Conservation (phyloP, 37 sponge, comb jelly and placozoan genomes). For the Cliona cf. orientalis region DNA sequence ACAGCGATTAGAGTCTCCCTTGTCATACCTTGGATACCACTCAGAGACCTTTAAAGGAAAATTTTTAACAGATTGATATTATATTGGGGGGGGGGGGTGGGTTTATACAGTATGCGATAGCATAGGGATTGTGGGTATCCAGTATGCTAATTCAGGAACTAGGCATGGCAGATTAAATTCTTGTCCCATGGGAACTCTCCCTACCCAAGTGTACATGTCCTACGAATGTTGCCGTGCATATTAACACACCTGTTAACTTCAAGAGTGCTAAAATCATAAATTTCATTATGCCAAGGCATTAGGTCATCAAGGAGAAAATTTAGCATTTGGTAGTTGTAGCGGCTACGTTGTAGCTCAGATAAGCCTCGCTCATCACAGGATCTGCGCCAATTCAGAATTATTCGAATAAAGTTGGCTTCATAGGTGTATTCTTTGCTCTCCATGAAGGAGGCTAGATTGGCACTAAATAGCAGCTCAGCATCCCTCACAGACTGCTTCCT, state of each 20-base stretch:
- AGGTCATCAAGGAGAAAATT: constrained; percentile 20
- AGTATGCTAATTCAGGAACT: too few species aligned
- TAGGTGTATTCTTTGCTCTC: background rate
- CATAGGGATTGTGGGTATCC: too few species aligned
- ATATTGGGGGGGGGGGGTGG: too few species aligned
- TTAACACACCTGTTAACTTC: constrained; percentile 45
- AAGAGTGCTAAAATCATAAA: constrained; percentile 34
- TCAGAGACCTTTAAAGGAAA: background rate
- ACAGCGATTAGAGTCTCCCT: constrained; percentile 5
- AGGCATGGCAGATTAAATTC: too few species aligned
- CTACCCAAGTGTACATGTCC: too few species aligned
- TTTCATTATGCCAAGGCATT: constrained; percentile 36
- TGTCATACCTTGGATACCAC: constrained; percentile 7
- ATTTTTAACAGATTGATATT: background rate
- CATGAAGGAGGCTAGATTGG: background rate
- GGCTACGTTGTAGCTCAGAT: background rate
- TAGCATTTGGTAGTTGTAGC: constrained; percentile 13
- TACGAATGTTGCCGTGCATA: too few species aligned
- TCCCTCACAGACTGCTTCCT: constrained; percentile 18
- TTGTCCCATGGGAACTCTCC: too few species aligned
- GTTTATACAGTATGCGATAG: too few species aligned
- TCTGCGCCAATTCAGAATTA: constrained; percentile 16
- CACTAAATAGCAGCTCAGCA: constrained; percentile 12
- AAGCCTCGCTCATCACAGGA: constrained; percentile 31
- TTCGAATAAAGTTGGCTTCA: constrained; percentile 5